Conservation (phyloP, 23 tunicate genomes). For the Diplosoma virens region DNA sequence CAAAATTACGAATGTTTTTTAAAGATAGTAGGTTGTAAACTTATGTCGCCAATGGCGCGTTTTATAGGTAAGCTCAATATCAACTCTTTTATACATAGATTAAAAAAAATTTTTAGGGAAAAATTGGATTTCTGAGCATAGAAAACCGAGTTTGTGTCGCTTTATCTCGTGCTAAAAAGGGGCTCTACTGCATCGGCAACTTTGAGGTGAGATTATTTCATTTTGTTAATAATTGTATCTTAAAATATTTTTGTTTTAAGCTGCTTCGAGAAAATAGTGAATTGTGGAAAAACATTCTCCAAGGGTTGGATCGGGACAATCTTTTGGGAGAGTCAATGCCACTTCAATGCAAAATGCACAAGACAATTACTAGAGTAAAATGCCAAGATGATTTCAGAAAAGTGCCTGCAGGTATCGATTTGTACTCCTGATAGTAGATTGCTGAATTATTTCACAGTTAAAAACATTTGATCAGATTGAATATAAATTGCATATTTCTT, state of each 20-base stretch:
- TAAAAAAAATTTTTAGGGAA: conserved; percentile 63
- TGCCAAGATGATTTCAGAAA: conserved; percentile 45
- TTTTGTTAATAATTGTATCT: not conserved
- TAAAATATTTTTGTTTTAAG: conserved; percentile 14
- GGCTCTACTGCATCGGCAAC: conserved; percentile 78
- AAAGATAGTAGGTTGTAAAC: too few relatives aligned
- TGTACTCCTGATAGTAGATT: too few relatives aligned
- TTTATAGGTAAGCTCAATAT: too few relatives aligned
- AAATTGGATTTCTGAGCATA: conserved; percentile 68
- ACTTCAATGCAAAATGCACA: conserved; percentile 71
- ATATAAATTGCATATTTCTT: too few relatives aligned
- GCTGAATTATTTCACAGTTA: too few relatives aligned
- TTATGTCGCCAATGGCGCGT: too few relatives aligned
- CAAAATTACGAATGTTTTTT: too few relatives aligned
- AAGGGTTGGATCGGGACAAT: conserved; percentile 30
- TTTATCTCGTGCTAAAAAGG: conserved; percentile 74
- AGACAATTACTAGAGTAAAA: conserved; percentile 30
- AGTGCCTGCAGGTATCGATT: conserved; percentile 88
- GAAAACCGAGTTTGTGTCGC: conserved; percentile 94
- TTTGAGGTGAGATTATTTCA: conserved; percentile 40
- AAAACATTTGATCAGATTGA: too few relatives aligned
- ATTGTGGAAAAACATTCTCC: conserved; percentile 62
- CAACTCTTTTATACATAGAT: too few relatives aligned
- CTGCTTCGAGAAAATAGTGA: conserved; percentile 49
- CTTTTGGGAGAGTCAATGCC: conserved; percentile 38